Conservation (phyloP, 2,888 invertebrate genomes). For the Nasonia oneida region DNA sequence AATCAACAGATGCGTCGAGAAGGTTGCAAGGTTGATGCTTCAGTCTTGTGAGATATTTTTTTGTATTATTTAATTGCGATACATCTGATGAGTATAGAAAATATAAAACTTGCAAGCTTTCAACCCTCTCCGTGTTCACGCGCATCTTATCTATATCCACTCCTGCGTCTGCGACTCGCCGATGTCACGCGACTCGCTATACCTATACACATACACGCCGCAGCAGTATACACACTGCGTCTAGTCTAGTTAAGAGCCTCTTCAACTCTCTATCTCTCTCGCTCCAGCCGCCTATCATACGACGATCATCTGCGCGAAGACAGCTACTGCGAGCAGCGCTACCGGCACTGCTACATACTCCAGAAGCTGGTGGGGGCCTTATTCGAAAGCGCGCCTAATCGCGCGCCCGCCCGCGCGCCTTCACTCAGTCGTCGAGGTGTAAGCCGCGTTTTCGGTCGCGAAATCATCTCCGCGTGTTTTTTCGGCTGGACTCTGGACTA, state of each 20-base stretch:
- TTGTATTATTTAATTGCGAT: background rate
- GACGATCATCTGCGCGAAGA: background rate
- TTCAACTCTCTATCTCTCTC: background rate
- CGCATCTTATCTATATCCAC: background rate
- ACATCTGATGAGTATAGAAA: too few relatives aligned
- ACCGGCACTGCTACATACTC: background rate
- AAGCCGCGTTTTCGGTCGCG: conserved; percentile 71
- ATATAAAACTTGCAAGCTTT: too few relatives aligned
- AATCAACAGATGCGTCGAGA: background rate
- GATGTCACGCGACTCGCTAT: background rate
- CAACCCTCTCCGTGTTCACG: background rate
- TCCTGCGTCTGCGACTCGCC: background rate
- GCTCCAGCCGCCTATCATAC: background rate
- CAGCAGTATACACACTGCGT: background rate
- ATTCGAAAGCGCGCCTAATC: conserved; percentile 59
- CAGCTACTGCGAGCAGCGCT: background rate
- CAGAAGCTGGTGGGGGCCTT: background rate
- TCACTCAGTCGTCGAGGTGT: conserved; percentile 48
- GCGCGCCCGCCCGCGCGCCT: background rate
- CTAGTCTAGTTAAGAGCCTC: conserved; percentile 17
- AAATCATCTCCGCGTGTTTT: conserved; percentile 46
- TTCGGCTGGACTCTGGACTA: too few relatives aligned
- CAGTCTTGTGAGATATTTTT: background rate
- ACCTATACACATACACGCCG: background rate
- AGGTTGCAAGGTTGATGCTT: background rate